A percentile compares a stretch with the other conserved stretches of the same genome.
phyloP scores from a whole-genome alignment of 1,140 invertebrate species.

The Caenorhabditis latens region DNA sequence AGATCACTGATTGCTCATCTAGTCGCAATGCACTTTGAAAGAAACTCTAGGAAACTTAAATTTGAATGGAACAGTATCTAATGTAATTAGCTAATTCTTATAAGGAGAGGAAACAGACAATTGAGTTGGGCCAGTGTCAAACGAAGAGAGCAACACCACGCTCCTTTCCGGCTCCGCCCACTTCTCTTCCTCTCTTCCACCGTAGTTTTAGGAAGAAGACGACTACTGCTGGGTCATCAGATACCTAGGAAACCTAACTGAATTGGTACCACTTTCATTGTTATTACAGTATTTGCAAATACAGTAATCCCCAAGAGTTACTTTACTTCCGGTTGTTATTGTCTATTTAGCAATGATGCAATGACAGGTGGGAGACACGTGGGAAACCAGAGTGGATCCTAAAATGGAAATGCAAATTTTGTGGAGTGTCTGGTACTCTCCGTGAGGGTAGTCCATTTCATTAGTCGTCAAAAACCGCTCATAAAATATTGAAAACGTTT shows the following conservation, averaged over 20 bases:
- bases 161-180: conserved; percentile 36
- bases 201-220: background rate
- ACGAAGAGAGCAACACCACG: conserved; percentile 24
- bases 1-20: background rate
- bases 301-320: background rate
- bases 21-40: background rate
- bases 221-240: background rate
- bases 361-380: background rate
- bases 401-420: conserved; percentile 18
- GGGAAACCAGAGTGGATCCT: background rate
- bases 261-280: background rate
- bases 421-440: background rate
- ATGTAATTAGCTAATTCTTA: background rate
- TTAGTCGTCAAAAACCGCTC: background rate
- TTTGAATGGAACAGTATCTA: background rate
- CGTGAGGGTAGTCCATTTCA: background rate
- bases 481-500: conserved; percentile 45
- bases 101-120: background rate
- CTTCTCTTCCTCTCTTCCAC: background rate
- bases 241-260: background rate
- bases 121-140: conserved; percentile 35
- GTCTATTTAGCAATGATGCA: conserved; percentile 17
- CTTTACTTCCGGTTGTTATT: background rate
- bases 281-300: conserved; percentile 13
- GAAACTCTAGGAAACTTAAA: background rate